Evolutionary conservation across 2,888 invertebrate genomes (phyloP).

Genomic region (Trichacis sp.): DNA sequence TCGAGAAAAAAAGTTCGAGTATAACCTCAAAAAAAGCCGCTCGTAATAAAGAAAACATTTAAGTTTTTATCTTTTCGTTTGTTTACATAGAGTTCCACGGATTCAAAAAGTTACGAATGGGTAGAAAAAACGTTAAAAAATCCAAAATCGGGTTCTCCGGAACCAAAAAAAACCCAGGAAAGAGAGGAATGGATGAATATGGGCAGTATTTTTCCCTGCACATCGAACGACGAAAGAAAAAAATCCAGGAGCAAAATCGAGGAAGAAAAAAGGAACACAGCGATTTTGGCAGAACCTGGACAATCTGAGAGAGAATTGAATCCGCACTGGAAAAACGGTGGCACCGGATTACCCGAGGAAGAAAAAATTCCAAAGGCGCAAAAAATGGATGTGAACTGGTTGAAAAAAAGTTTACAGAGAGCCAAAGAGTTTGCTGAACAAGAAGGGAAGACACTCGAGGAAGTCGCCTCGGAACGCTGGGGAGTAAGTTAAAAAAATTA

Average conservation of each 20-base stretch:
- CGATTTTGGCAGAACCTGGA: conserved; percentile 77
- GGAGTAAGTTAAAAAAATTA: conserved; percentile 67
- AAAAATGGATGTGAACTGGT: conserved; percentile 69
- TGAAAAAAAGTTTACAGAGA: conserved; percentile 71
- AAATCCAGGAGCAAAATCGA: conserved; percentile 69
- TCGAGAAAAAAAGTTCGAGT: too few relatives aligned
- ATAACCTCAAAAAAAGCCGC: not conserved
- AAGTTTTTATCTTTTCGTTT: conserved; percentile 1
- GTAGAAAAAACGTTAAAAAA: conserved; percentile 27
- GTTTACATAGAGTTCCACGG: conserved; percentile 20
- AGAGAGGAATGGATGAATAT: conserved; percentile 88
- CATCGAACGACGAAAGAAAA: conserved; percentile 57
- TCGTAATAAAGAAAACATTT: too few relatives aligned
- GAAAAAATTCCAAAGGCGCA: conserved; percentile 61
- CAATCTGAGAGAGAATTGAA: conserved; percentile 85
- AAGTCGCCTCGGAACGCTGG: conserved; percentile 73
- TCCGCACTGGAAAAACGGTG: conserved; percentile 93
- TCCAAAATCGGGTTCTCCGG: conserved; percentile 16
- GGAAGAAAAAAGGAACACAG: conserved; percentile 71
- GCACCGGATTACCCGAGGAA: conserved; percentile 80
- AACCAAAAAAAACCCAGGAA: conserved; percentile 46
- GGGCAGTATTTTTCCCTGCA: conserved; percentile 71
- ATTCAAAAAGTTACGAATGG: conserved; percentile 25
- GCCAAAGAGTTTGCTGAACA: conserved; percentile 72
- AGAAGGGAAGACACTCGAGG: conserved; percentile 71